phyloP scores from a whole-genome alignment of 2,888 invertebrate genomes.

The Oxyteleia sp. region DNA sequence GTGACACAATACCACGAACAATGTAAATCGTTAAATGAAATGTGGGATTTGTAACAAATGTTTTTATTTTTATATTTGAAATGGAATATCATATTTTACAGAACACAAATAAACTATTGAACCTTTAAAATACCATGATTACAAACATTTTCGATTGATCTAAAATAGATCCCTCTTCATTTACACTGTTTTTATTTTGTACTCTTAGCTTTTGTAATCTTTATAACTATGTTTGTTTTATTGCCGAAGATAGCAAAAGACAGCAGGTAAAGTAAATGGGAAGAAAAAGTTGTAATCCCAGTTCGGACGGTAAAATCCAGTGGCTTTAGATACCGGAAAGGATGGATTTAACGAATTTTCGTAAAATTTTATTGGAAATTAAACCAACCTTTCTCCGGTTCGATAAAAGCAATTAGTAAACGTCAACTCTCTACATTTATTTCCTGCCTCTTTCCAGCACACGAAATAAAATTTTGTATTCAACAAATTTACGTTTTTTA shows the following conservation, averaged over 20 bases:
- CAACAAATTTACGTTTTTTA: not conserved
- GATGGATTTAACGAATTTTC: conserved; percentile 53
- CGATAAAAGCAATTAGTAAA: conserved; percentile 32
- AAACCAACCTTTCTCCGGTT: conserved; percentile 16
- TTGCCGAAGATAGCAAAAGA: conserved; percentile 42
- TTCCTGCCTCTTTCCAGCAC: no score
- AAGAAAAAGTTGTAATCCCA: conserved; percentile 50
- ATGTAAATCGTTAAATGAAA: no score
- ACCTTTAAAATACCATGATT: no score
- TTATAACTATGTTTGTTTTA: conserved; percentile 48
- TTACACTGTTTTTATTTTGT: not conserved
- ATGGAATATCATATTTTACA: no score
- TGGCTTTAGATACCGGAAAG: conserved; percentile 52
- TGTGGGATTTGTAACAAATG: no score
- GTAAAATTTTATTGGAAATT: conserved; percentile 38
- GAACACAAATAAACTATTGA: no score
- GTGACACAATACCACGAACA: no score
- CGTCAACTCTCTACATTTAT: no score
- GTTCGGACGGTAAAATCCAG: conserved; percentile 39
- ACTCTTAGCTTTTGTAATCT: conserved; percentile 7
- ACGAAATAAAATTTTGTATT: no score
- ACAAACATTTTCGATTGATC: no score
- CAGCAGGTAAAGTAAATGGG: conserved; percentile 30
- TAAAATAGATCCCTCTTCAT: no score
- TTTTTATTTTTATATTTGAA: no score